phyloP scores from a whole-genome alignment of 2,888 invertebrate species.

The Lysandra coridon region DNA sequence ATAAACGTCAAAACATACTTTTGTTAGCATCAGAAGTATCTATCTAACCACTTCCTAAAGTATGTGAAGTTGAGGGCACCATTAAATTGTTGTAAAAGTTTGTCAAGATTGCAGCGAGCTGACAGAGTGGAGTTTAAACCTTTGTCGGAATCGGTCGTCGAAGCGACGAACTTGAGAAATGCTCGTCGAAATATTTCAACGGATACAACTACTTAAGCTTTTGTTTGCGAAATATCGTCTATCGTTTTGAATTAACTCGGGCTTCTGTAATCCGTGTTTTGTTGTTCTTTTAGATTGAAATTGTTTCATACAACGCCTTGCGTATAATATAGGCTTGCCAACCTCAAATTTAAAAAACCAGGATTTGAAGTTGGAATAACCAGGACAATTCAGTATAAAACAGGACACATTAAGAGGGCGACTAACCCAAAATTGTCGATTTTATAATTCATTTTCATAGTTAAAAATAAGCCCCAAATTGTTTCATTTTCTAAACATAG shows the following conservation, averaged over 20 bases:
- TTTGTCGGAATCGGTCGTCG: constrained; percentile 27
- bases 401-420: too few species aligned
- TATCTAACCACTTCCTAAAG: not conserved
- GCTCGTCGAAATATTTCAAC: not conserved
- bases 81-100: constrained; percentile 21
- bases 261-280: not conserved
- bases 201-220: constrained; percentile 23
- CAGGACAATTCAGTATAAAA: too few species aligned
- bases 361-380: too few species aligned
- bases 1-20: constrained; percentile 9
- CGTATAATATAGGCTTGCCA: not conserved
- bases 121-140: constrained; percentile 26
- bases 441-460: too few species aligned
- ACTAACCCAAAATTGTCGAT: too few species aligned
- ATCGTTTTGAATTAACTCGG: constrained; percentile 5
- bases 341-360: too few species aligned
- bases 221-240: constrained; percentile 18
- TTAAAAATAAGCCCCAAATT: too few species aligned
- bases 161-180: constrained; percentile 19
- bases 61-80: not conserved
- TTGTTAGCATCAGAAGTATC: not conserved
- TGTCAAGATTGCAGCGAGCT: constrained; percentile 10
- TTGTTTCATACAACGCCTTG: not conserved
- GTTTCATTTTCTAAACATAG: too few species aligned
- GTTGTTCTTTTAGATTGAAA: not conserved